phyloP scores from a whole-genome alignment of 2,888 invertebrate genomes.

The Tanaodytes sp. region DNA sequence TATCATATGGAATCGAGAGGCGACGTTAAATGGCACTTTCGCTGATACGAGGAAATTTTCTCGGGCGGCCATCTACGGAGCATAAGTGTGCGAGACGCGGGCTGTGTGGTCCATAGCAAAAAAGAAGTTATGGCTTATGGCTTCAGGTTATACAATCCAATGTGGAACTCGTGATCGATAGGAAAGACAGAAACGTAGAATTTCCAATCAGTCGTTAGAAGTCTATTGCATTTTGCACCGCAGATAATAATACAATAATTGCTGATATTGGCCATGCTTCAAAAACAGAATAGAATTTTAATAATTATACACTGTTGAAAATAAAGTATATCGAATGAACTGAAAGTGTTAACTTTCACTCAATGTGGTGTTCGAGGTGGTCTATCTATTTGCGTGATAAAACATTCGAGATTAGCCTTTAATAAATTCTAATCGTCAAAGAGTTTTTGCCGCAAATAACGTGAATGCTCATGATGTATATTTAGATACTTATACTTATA shows the following conservation, averaged over 20 bases:
- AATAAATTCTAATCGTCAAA: no score
- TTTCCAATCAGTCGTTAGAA: slow-evolving; percentile 51
- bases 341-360: no score
- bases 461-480: no score
- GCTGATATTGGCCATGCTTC: no score
- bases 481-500: no score
- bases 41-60: slow-evolving; percentile 66
- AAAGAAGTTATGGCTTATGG: slow-evolving; percentile 58
- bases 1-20: slow-evolving; percentile 47
- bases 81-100: slow-evolving; percentile 51
- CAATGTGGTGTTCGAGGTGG: no score
- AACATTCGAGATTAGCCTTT: no score
- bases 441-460: no score
- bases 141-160: slow-evolving; percentile 59
- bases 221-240: slow-evolving; percentile 33
- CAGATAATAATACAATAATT: slow-evolving; percentile 51
- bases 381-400: no score
- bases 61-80: slow-evolving; percentile 60
- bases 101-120: slow-evolving; percentile 60
- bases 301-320: no score
- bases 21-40: slow-evolving; percentile 60
- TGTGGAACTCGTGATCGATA: slow-evolving; percentile 55
- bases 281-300: neutral
- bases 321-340: no score
- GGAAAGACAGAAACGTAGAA: slow-evolving; percentile 53